Percentiles rank a stretch among this genome's conserved stretches.
phyloP scores from a whole-genome alignment of 2,888 invertebrate species.

The Miltochrista miniata region DNA sequence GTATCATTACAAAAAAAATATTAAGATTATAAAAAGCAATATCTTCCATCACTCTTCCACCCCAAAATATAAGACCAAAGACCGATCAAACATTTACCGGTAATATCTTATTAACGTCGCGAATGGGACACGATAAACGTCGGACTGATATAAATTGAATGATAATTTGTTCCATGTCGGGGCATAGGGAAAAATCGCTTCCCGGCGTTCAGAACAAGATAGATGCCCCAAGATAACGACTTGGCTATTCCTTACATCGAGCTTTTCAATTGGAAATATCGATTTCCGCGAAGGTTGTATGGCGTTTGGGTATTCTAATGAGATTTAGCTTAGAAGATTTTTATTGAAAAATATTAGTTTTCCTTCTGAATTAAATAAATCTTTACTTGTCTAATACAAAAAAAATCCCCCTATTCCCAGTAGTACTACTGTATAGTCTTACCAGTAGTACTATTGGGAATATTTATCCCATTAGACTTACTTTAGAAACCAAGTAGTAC shows the following conservation, averaged over 20 bases:
- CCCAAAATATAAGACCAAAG: conserved; percentile 17
- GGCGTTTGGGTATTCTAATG: conserved; percentile 25
- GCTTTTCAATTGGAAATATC: conserved; percentile 54
- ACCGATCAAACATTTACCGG: conserved; percentile 30
- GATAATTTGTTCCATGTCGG: conserved; percentile 66
- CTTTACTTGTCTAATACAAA: too few relatives aligned
- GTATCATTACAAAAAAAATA: too few relatives aligned
- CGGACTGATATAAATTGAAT: conserved; percentile 66
- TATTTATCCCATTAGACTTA: too few relatives aligned
- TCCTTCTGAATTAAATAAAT: too few relatives aligned
- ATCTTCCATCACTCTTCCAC: background rate
- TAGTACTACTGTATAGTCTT: too few relatives aligned
- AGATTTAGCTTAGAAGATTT: conserved; percentile 10
- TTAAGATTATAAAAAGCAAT: too few relatives aligned
- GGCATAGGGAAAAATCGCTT: conserved; percentile 63
- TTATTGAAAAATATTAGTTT: background rate
- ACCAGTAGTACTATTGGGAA: too few relatives aligned
- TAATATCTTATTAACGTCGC: conserved; percentile 42
- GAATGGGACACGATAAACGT: conserved; percentile 57
- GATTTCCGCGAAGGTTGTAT: conserved; percentile 35
- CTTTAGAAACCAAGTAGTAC: too few relatives aligned
- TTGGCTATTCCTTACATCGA: conserved; percentile 39
- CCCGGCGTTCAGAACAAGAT: conserved; percentile 50
- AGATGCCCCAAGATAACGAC: conserved; percentile 54
- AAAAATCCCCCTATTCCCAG: too few relatives aligned